Conservation (phyloP, 1,140 invertebrate genomes). For the Drosophila arizonae region DNA sequence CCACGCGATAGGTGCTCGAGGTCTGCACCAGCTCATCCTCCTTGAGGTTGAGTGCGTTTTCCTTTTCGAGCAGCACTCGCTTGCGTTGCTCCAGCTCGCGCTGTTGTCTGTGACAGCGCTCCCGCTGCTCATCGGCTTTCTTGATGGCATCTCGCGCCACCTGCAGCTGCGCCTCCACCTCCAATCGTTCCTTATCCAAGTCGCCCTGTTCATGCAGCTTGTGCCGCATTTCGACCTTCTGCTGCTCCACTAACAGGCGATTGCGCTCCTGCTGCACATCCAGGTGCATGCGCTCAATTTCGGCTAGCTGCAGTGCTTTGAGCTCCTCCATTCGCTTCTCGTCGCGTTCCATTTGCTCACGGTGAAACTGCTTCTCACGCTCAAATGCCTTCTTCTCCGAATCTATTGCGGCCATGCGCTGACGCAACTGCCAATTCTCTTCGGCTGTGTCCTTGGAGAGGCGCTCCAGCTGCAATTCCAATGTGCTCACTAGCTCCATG, state of each 20-base stretch:
- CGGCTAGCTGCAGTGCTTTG: slow-evolving; percentile 82
- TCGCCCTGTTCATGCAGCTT: slow-evolving; percentile 72
- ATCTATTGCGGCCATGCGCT: slow-evolving; percentile 77
- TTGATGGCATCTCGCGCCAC: slow-evolving; percentile 83
- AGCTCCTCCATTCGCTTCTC: slow-evolving; percentile 80
- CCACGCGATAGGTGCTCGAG: slow-evolving; percentile 59
- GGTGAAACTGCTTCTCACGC: slow-evolving; percentile 81
- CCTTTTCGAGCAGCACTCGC: slow-evolving; percentile 78
- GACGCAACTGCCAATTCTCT: slow-evolving; percentile 83
- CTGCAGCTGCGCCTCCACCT: slow-evolving; percentile 84
- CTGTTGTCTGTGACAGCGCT: slow-evolving; percentile 80
- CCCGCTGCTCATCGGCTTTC: slow-evolving; percentile 83
- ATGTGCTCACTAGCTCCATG: slow-evolving; percentile 82
- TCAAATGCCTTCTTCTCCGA: slow-evolving; percentile 81
- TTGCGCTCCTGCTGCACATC: slow-evolving; percentile 83
- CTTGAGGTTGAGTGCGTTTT: slow-evolving; percentile 76
- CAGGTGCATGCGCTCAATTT: slow-evolving; percentile 80
- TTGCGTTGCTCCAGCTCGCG: slow-evolving; percentile 83
- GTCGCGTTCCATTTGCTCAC: slow-evolving; percentile 75
- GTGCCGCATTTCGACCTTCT: slow-evolving; percentile 82
- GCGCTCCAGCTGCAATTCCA: slow-evolving; percentile 83
- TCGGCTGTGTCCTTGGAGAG: slow-evolving; percentile 78
- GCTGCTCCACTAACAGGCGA: slow-evolving; percentile 79
- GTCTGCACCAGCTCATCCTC: slow-evolving; percentile 78
- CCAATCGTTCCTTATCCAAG: slow-evolving; percentile 77